A percentile compares a stretch with the other conserved stretches of the same genome.
phyloP scores from a whole-genome alignment of 2,113 vertebrate genomes.

The Triplophysa dalaica region DNA sequence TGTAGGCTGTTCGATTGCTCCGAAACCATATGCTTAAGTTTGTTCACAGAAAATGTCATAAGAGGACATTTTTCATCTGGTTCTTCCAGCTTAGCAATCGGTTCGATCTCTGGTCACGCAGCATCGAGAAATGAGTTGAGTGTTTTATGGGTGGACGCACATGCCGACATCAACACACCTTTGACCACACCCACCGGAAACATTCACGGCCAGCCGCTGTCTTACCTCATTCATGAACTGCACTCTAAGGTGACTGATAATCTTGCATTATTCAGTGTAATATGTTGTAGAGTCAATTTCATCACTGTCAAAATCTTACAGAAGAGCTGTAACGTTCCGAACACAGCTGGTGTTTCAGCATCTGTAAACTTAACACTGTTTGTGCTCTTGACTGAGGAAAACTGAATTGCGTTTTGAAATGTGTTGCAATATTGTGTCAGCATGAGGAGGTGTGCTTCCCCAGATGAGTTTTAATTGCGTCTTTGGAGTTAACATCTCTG shows the following conservation, averaged over 20 bases:
- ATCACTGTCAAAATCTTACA: background rate
- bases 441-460: too few species aligned
- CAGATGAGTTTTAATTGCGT: too few species aligned
- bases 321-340: background rate
- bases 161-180: slow-evolving; percentile 79
- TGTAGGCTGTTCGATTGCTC: too few species aligned
- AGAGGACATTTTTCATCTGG: too few species aligned
- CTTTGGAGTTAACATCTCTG: too few species aligned
- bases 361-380: background rate
- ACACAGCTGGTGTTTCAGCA: background rate
- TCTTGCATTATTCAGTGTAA: slow-evolving; percentile 15
- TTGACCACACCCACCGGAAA: slow-evolving; percentile 71
- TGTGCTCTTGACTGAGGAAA: too few species aligned
- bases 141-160: slow-evolving; percentile 79
- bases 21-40: too few species aligned
- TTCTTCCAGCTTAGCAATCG: slow-evolving; percentile 72
- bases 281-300: background rate
- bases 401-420: too few species aligned
- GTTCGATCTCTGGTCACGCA: slow-evolving; percentile 74
- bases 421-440: too few species aligned
- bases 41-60: too few species aligned
- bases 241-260: slow-evolving; percentile 35
- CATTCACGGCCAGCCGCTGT: slow-evolving; percentile 75
- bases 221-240: slow-evolving; percentile 73
- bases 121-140: slow-evolving; percentile 60